Conservation (phyloP, 1,140 invertebrate genomes). For the Yoshiicerus persimilis region DNA sequence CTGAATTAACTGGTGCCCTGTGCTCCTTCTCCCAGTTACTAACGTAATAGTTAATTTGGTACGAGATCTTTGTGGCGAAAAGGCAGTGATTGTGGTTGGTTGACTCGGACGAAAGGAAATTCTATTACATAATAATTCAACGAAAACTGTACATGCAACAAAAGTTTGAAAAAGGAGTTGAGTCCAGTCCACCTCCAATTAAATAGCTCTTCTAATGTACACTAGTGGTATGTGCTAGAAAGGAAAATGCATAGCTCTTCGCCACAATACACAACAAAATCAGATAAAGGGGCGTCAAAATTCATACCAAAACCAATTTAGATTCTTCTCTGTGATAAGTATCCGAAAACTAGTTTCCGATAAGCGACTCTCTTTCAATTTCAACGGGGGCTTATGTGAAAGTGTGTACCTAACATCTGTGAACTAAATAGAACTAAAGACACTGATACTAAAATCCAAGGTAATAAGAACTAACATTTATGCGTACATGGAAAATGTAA, state of each 20-base stretch:
- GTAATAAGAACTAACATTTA: neutral
- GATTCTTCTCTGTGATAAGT: constrained; percentile 1
- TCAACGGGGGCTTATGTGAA: neutral
- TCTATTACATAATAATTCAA: neutral
- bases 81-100: neutral
- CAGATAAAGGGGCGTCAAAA: constrained; percentile 33
- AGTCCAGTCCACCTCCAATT: constrained; percentile 4
- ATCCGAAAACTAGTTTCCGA: constrained; percentile 29
- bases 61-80: neutral
- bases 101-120: neutral
- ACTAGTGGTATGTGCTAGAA: neutral
- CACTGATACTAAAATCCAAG: neutral
- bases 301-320: constrained; percentile 33
- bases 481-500: neutral
- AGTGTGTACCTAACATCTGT: neutral
- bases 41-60: neutral
- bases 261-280: constrained; percentile 8
- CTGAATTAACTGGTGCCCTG: neutral
- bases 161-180: neutral
- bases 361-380: constrained; percentile 5
- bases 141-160: neutral
- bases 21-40: neutral
- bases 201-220: neutral
- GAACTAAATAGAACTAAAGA: neutral
- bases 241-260: neutral